A percentile compares a stretch with the other conserved stretches of the same genome.
Conservation (phyloP, 2,113 vertebrate genomes). For the Pelecanus crispus region DNA sequence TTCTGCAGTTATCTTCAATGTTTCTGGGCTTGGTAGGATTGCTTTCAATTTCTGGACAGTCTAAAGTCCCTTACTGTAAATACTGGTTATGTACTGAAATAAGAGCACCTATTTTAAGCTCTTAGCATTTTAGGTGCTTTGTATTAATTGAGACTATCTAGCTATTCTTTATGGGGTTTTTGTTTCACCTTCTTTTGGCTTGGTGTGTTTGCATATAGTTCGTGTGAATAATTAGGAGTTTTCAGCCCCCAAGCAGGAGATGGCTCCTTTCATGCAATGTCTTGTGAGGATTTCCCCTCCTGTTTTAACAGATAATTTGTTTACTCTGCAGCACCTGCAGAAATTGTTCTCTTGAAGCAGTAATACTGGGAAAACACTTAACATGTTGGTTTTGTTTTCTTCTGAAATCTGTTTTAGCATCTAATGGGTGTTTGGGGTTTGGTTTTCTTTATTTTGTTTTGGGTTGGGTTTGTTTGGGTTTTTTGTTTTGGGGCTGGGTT, state of each 20-base stretch:
- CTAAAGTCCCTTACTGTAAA: background rate
- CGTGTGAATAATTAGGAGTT: background rate
- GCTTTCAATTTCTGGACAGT: background rate
- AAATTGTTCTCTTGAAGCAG: background rate
- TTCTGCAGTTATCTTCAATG: background rate
- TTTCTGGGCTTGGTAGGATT: background rate
- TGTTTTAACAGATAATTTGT: background rate
- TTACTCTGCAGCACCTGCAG: background rate
- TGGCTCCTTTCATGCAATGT: background rate
- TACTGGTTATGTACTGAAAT: background rate
- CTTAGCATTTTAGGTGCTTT: background rate
- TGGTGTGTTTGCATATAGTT: fast-evolving
- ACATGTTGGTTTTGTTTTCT: background rate
- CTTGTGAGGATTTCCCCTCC: background rate
- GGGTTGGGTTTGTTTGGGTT: too few relatives aligned
- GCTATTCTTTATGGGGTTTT: background rate
- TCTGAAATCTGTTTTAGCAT: background rate
- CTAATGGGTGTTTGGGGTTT: background rate
- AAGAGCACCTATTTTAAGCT: background rate
- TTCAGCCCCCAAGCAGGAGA: background rate
- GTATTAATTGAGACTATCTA: background rate
- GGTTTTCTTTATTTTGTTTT: background rate
- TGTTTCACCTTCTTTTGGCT: background rate
- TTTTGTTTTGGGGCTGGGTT: too few relatives aligned
- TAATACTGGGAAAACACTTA: background rate